Conservation (phyloP, 2,113 vertebrate species). For the Aramus guarauna region DNA sequence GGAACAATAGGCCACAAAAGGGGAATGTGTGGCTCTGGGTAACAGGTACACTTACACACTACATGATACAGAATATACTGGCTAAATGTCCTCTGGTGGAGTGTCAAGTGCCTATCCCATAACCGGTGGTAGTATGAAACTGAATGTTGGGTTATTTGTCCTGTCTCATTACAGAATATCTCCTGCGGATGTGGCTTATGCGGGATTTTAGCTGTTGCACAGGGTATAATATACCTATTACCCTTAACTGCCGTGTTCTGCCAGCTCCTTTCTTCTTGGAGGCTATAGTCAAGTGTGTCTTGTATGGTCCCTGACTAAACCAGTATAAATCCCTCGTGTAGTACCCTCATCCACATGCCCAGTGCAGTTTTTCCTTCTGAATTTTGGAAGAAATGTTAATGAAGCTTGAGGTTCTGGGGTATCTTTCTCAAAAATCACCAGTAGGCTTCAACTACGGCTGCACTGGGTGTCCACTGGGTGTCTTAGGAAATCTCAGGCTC, state of each 20-base stretch:
- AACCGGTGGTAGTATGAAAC: not conserved
- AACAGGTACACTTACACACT: not conserved
- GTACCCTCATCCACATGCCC: not conserved
- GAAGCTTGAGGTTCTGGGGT: not conserved
- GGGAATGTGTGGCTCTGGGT: not conserved
- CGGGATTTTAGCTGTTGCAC: not conserved
- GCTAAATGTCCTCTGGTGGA: not conserved
- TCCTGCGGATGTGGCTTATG: rapidly evolving
- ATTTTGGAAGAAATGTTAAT: not conserved
- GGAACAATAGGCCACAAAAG: not conserved
- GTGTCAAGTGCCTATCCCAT: not conserved
- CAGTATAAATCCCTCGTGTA: not conserved
- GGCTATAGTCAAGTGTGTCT: not conserved
- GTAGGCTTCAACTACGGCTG: not conserved
- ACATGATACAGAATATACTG: not conserved
- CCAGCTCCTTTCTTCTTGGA: not conserved
- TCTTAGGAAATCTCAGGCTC: not conserved
- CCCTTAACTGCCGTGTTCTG: not conserved
- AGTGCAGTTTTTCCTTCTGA: not conserved
- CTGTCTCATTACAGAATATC: not conserved
- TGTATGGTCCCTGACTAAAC: not conserved
- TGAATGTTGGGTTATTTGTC: not conserved
- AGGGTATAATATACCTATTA: not conserved
- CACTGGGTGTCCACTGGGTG: not conserved
- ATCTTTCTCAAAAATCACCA: not conserved